phyloP scores from a whole-genome alignment of 2,797 vertebrate species.

The Liparis tanakae region DNA sequence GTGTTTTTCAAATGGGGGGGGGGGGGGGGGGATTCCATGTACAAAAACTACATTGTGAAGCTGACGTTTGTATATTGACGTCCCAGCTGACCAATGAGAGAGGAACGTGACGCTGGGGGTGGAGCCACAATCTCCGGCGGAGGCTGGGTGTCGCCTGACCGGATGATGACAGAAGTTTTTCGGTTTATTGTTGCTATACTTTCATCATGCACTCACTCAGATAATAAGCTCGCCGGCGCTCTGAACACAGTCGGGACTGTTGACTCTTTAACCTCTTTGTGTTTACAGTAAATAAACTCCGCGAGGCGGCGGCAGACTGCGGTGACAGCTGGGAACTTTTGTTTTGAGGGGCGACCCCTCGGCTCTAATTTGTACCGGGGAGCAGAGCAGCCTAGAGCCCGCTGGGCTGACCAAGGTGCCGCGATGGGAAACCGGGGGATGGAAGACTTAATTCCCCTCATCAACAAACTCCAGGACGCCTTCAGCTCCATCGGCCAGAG shows the following conservation, averaged over 20 bases:
- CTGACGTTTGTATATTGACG: slow-evolving; percentile 39
- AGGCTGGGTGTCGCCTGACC: slow-evolving; percentile 83
- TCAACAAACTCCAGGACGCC: slow-evolving; percentile 97
- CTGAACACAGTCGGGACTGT: background rate
- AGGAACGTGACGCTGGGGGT: slow-evolving; percentile 22
- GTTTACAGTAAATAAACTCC: background rate
- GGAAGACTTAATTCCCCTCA: slow-evolving; percentile 96
- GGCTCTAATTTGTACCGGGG: slow-evolving; percentile 25
- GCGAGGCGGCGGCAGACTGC: background rate
- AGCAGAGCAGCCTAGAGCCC: slow-evolving; percentile 36
- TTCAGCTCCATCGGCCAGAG: slow-evolving; percentile 97
- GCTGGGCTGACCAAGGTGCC: slow-evolving; percentile 51
- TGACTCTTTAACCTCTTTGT: background rate
- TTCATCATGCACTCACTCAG: slow-evolving; percentile 31
- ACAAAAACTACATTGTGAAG: background rate
- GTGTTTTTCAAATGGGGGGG: too few relatives aligned
- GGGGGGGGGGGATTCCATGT: too few relatives aligned
- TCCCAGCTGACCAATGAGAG: slow-evolving; percentile 59
- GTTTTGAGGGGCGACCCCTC: slow-evolving; percentile 19
- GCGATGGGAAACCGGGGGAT: slow-evolving; percentile 97
- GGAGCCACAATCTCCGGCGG: slow-evolving; percentile 51
- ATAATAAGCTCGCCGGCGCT: background rate
- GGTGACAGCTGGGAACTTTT: slow-evolving; percentile 56
- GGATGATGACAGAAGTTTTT: slow-evolving; percentile 82
- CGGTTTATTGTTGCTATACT: slow-evolving; percentile 41